phyloP scores from a whole-genome alignment of 2,113 vertebrate species.

The Odocoileus virginianus region DNA sequence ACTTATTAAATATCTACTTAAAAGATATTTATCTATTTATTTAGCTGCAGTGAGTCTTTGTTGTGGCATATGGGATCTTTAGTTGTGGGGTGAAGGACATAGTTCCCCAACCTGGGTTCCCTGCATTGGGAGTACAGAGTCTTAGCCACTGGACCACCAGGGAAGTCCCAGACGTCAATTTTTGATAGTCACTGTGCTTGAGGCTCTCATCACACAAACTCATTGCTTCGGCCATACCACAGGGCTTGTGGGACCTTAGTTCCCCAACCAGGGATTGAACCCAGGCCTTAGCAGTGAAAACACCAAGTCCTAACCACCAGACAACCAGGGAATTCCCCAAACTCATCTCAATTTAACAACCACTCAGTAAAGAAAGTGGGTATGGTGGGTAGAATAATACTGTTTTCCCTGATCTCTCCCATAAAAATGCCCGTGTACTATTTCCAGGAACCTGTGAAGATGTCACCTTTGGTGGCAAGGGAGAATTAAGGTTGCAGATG shows the following conservation, averaged over 20 bases:
- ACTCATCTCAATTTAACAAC: neutral
- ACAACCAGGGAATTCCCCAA: neutral
- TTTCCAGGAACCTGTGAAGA: neutral
- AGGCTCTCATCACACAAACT: neutral
- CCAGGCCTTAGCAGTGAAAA: neutral
- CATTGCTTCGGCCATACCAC: neutral
- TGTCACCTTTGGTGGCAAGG: neutral
- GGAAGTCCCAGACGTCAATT: neutral
- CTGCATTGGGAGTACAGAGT: neutral
- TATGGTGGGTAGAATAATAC: neutral
- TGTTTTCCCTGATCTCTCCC: neutral
- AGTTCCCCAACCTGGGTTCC: neutral
- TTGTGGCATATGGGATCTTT: neutral
- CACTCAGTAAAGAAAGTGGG: neutral
- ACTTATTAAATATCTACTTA: neutral
- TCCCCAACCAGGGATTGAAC: neutral
- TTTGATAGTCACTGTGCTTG: neutral
- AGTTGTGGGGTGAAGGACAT: neutral
- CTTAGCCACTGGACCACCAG: neutral
- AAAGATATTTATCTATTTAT: neutral
- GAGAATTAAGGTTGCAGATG: neutral
- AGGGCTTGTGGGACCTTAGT: neutral
- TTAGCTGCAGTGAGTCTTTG: neutral
- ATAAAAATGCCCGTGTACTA: neutral
- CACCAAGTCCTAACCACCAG: neutral